phyloP scores from a whole-genome alignment of 2,797 vertebrate genomes.

The Poeciliopsis presidionis region DNA sequence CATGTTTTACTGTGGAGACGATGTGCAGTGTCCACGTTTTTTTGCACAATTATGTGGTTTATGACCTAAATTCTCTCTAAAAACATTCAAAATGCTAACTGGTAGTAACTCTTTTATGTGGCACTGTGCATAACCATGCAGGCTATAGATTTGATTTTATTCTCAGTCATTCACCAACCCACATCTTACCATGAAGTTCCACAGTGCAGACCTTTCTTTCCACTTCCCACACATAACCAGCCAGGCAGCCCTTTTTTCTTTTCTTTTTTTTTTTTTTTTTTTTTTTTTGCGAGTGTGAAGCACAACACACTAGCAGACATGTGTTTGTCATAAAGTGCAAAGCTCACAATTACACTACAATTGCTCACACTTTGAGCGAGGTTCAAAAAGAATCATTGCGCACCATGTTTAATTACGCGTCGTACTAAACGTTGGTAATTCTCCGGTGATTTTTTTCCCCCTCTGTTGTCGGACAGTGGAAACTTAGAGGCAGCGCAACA shows the following conservation, averaged over 20 bases:
- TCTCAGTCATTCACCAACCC: conserved; percentile 38
- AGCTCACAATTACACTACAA: conserved; percentile 51
- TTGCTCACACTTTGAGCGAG: conserved; percentile 63
- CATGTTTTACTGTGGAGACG: background rate
- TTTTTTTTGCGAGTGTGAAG: conserved; percentile 44
- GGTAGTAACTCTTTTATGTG: background rate
- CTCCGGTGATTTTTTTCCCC: conserved; percentile 49
- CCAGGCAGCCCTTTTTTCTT: conserved; percentile 9
- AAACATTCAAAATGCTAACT: background rate
- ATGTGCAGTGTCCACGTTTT: background rate
- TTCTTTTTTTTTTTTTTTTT: conserved; percentile 45
- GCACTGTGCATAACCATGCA: background rate
- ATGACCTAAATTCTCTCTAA: background rate
- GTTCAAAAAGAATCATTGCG: conserved; percentile 58
- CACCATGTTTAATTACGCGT: conserved; percentile 59
- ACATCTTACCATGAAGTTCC: conserved; percentile 42
- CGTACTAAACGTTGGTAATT: conserved; percentile 55
- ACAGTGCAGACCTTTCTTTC: conserved; percentile 39
- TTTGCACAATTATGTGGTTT: background rate
- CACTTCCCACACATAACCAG: conserved; percentile 45
- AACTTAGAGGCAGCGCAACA: conserved; percentile 54
- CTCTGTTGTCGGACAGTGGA: conserved; percentile 58
- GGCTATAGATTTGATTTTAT: conserved; percentile 16
- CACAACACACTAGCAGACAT: conserved; percentile 64
- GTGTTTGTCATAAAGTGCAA: conserved; percentile 70